Evolutionary conservation across 1,140 invertebrate species (phyloP), one percentile per base, ranked within the genome.

Genomic region (Sitobion miscanthi): DNA sequence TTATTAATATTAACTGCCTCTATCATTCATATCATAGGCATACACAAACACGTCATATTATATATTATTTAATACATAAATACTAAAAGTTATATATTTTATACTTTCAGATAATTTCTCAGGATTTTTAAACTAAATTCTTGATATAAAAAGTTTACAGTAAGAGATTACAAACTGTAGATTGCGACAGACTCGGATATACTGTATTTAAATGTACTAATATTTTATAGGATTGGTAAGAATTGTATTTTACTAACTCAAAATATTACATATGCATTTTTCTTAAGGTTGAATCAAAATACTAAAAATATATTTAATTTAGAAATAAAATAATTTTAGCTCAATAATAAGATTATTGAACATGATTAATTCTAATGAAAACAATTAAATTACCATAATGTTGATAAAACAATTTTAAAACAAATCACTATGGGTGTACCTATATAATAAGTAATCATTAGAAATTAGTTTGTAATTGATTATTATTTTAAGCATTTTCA

Each of bases 401-500:
- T 77, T 17, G 14, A n/a, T 77, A 35, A 69, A 69, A n/a, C 17
- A 4, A 77, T n/a, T 35, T 77, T n/a, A n/a, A 17, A n/a, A 77
- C 30, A 69, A 69, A 69, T 69, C 3, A 69, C 30, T n/a, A 69
- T 69, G 25, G 57, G 62, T n/a, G 30, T 69, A 42, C 42, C 42
- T 42, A 17, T 17, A n/a, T 69, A 69, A 17, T 52, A 9, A 52
- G 14, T 62, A 90, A 88, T 85, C 49, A 93, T 38, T 82, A 52
- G 45, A 94, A 85, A 91, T 90, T 92, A 94, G 54, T 77, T 88
- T 92, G 86, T 86, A 52, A 42, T 94, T 87, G 91, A 94, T 93
- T 90, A 17, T 96, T 94, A 96, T 95, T 57, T 62, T 69, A 69
- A 5, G 62, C 62, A 17, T 14, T 69, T 69, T 69, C 14, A 69